Percentiles rank a stretch among this genome's conserved stretches.
Conservation (phyloP, 2,113 vertebrate species). For the Centrocercus urophasianus region DNA sequence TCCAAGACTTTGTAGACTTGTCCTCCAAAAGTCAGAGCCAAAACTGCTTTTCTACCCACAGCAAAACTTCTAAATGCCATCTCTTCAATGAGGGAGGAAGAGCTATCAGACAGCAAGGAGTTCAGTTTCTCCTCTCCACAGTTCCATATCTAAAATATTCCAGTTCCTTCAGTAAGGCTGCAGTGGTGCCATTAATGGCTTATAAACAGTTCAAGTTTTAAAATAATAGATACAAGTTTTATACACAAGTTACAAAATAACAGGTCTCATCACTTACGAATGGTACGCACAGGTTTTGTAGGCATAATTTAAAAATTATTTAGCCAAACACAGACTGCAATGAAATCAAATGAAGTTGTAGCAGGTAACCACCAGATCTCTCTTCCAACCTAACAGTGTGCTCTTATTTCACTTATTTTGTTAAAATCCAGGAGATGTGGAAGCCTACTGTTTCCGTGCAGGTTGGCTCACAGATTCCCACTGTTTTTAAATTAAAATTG, state of each 20-base stretch:
- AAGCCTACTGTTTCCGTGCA: not conserved
- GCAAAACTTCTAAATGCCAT: not conserved
- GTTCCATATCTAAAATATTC: not conserved
- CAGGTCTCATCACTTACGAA: not conserved
- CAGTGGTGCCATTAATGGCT: not conserved
- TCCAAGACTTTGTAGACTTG: not conserved
- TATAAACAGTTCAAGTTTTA: not conserved
- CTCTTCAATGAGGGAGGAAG: accelerated
- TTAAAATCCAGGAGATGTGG: not conserved
- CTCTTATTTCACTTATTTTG: not conserved
- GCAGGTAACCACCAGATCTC: not conserved
- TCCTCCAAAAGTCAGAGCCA: not conserved
- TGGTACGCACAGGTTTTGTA: not conserved
- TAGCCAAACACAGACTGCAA: not conserved
- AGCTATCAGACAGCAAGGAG: not conserved
- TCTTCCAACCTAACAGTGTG: not conserved
- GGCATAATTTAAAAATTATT: not conserved
- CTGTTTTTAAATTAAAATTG: not conserved
- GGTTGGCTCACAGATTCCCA: not conserved
- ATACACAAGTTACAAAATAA: not conserved
- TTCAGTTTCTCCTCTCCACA: not conserved
- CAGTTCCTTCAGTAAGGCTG: not conserved
- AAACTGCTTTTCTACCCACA: not conserved
- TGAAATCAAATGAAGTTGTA: accelerated
- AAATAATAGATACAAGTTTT: not conserved